Evolutionary conservation across 2,888 invertebrate genomes (phyloP), one percentile per base, ranked within the genome.

Genomic region (Sepiola atlantica): DNA sequence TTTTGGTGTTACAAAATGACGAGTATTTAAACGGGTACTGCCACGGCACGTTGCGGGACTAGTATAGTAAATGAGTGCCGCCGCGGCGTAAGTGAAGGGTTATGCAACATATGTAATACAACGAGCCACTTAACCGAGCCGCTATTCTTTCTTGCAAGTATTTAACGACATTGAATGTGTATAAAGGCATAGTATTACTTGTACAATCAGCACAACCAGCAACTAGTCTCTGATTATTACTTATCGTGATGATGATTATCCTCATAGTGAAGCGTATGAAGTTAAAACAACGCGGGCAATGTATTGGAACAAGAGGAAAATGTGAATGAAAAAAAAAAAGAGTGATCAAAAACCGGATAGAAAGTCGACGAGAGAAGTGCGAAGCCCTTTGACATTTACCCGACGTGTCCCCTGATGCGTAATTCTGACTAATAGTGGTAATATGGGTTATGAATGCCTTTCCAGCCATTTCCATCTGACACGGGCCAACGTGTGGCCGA

Each of bases 361-460:
- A 12, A 18, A 77, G 16, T n/a, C 12, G 14, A 18, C 14, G 61
- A 61, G 6, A 77, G n/a, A 77, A n/a, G 77, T 77, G 77, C 16
- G n/a, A 32, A 77, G 77, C 12, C n/a, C 77, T 77, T 77, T 77
- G 77, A 77, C 77, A 77, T 77, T 77, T 32, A 77, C 77, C 77
- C 77, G 16, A n/a, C 77, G n/a, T 77, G 77, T 77, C 77, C n/a
- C n/a, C n/a, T 77, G 77, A 77, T 77, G 77, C n/a, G 77, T 77
- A 77, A 77, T 77, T 77, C 77, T 77, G 77, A 77, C 77, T 77
- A 77, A 77, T 77, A 77, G n/a, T 14, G n/a, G 16, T 77, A 77
- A 77, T 77, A 77, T 77, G 77, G 77, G 77, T 77, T 77, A 77
- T 77, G n/a, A 18, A 77, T 77, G 77, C n/a, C 77, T 77, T 77